These are phyloP conservation scores for Chauna torquata DNA, from an alignment of 2,113 vertebrate species.

Conservation along the genomic window DNA sequence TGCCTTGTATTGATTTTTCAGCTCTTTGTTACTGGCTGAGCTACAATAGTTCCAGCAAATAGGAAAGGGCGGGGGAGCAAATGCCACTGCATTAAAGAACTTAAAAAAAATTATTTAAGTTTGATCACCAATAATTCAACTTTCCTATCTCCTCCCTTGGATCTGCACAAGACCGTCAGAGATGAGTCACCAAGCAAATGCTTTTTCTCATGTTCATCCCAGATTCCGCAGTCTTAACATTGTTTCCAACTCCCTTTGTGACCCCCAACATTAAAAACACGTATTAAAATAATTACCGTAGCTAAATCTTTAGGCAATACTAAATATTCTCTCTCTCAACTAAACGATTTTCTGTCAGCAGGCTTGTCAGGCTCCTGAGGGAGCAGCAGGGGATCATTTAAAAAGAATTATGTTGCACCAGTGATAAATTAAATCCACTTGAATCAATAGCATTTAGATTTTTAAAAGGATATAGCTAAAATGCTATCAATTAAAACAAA, in stretches of 20 bases:
- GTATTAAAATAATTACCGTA: conserved; percentile 70
- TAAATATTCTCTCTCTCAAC: conserved; percentile 73
- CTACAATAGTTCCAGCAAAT: conserved; percentile 11
- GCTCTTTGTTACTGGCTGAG: conserved; percentile 41
- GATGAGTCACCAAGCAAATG: neutral
- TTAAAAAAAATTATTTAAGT: conserved; percentile 19
- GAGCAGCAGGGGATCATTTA: conserved; percentile 72
- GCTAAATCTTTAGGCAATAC: conserved; percentile 65
- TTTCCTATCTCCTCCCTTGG: neutral
- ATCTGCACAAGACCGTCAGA: neutral
- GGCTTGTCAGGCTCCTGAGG: conserved; percentile 54
- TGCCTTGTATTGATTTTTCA: conserved; percentile 57
- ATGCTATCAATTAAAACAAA: conserved; percentile 51
- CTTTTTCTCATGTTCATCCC: conserved; percentile 21
- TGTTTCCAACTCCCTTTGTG: conserved; percentile 43
- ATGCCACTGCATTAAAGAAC: conserved; percentile 1
- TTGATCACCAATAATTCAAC: conserved; percentile 47
- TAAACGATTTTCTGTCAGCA: conserved; percentile 81
- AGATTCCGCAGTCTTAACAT: conserved; percentile 58
- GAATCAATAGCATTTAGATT: conserved; percentile 78
- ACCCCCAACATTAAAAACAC: conserved; percentile 46
- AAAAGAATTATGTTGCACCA: conserved; percentile 72
- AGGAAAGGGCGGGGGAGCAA: neutral
- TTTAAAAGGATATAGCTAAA: conserved; percentile 59
- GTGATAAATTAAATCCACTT: conserved; percentile 77